Evolutionary conservation across 2,113 vertebrate species (phyloP).

Genomic region (Tachysurus vachellii): DNA sequence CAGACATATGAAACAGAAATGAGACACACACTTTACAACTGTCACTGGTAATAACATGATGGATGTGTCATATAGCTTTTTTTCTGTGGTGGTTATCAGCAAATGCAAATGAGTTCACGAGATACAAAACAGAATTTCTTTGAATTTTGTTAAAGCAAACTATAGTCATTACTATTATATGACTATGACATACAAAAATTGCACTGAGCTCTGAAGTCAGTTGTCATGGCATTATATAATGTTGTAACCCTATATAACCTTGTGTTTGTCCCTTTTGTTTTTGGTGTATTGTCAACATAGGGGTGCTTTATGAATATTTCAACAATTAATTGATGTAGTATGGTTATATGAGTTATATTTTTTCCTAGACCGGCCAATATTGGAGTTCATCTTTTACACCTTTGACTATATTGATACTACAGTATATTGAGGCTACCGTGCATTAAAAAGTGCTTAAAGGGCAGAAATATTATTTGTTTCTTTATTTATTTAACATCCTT

Average conservation of each 20-base stretch:
- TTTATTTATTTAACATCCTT: neutral
- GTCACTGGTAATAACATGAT: neutral
- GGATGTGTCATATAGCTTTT: neutral
- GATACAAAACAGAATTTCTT: neutral
- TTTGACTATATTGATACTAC: neutral
- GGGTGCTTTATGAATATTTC: neutral
- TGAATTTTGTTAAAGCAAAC: neutral
- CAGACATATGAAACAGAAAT: neutral
- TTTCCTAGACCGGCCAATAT: neutral
- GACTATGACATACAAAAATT: neutral
- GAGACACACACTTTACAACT: neutral
- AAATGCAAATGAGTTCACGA: neutral
- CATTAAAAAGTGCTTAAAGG: conserved; percentile 1
- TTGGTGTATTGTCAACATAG: neutral
- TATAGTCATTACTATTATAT: neutral
- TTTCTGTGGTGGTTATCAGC: neutral
- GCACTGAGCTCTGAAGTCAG: neutral
- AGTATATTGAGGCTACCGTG: neutral
- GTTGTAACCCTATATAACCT: neutral
- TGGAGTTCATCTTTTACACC: neutral
- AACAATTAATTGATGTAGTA: neutral
- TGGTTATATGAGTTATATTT: neutral
- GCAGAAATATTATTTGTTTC: neutral
- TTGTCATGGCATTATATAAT: neutral
- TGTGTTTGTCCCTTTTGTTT: neutral